Base-by-base conservation (phyloP, 2,888 invertebrate genomes). In the Folsomia candida region DNA sequence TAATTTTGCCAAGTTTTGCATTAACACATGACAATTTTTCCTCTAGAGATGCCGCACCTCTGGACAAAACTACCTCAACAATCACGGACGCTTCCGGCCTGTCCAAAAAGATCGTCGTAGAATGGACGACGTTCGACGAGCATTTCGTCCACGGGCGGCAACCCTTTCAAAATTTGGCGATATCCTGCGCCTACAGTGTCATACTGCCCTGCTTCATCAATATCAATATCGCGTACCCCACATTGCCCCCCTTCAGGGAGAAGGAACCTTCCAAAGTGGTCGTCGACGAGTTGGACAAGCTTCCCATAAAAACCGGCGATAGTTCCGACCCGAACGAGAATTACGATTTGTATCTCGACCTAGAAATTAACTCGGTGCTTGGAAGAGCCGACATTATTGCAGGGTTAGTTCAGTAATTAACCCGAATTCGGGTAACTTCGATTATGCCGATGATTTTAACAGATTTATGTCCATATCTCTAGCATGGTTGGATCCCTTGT, bases 111-210 rank as follows among this genome's bases (percentile, higher is more conserved):
- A n/a, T n/a, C 4, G 37, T 58, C 1, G 22, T 59, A n/a, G 67
- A 67, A 58, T 67, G 67, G 67, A 37, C n/a, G 14, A n/a, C 22
- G 26, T 67, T 27, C 20, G 67, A 67, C 22, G 67, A 67, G 1
- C 28, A 67, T n/a, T 27, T 59, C 18, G 25, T 58, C 24, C 67
- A 24, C 2, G 28, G 24, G 26, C 27, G 67, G 14, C 20, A 14
- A 27, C 11, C 28, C 24, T 9, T 58, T 1, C 14, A 47, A 18
- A 14, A 24, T 1, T 18, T 22, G 4, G 11, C 37, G 4, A 22
- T 58, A 4, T 26, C 47, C 20, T 67, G 67, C 47, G 24, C n/a
- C 11, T 60, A 47, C n/a, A 67, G 67, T 27, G 29, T 47, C 20
- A 3, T 67, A 4, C 26, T 37, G 4, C 59, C 59, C 1, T 67